Conservation (phyloP, 2,113 vertebrate species). For the Balaeniceps rex region DNA sequence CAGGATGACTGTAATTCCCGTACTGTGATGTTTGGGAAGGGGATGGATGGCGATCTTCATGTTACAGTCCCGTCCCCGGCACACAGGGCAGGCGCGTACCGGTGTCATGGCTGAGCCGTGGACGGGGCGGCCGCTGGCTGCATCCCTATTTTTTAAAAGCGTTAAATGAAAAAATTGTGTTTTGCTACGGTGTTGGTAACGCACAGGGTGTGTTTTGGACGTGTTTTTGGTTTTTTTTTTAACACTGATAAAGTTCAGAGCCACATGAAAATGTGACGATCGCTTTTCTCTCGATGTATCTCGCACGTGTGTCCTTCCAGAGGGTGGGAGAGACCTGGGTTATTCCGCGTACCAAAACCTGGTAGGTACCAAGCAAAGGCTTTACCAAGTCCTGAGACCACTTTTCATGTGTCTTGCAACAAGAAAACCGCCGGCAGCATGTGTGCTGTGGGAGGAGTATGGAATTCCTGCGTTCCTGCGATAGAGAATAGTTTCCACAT, state of each 20-base stretch:
- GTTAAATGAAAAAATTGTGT: not conserved
- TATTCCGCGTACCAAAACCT: not conserved
- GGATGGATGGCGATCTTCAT: not conserved
- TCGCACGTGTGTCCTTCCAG: rapidly evolving
- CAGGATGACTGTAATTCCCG: not conserved
- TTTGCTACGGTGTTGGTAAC: not conserved
- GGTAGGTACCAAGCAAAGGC: not conserved
- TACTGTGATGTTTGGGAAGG: not conserved
- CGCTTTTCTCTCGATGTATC: rapidly evolving
- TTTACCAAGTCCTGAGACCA: not conserved
- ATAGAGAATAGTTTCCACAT: slow-evolving; percentile 30
- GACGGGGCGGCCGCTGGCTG: not conserved
- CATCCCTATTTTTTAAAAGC: rapidly evolving
- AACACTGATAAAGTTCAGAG: not conserved
- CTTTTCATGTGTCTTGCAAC: not conserved
- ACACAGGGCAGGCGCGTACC: not conserved
- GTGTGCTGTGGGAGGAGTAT: slow-evolving; percentile 44
- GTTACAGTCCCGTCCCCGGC: not conserved
- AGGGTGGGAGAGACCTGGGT: not conserved
- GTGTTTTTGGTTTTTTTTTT: not conserved
- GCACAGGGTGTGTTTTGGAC: not conserved
- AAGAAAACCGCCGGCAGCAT: not conserved
- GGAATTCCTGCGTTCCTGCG: not conserved
- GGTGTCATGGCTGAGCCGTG: not conserved
- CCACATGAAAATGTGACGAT: rapidly evolving